Conservation (phyloP, 2,113 vertebrate genomes). For the Xiphorhynchus elegans region DNA sequence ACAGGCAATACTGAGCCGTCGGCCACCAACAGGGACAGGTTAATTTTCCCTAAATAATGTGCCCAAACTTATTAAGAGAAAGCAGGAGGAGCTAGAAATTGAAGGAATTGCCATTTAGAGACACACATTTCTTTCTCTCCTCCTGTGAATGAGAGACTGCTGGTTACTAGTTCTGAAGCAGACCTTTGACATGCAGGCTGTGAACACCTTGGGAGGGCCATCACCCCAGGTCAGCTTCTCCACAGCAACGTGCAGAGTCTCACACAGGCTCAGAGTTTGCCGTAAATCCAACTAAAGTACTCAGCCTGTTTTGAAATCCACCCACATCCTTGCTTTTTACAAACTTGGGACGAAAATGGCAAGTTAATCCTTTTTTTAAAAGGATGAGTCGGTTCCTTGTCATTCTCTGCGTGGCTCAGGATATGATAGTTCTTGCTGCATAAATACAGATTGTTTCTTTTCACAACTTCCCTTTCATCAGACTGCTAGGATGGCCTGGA, state of each 20-base stretch:
- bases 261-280: not conserved
- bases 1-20: not conserved
- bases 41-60: not conserved
- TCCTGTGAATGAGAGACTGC: not conserved
- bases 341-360: slow-evolving; percentile 19
- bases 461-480: slow-evolving; percentile 55
- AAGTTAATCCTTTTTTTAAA: slow-evolving; percentile 53
- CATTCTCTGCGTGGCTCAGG: not conserved
- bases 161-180: not conserved
- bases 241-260: not conserved
- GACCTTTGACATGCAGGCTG: not conserved
- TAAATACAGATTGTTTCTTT: slow-evolving; percentile 56
- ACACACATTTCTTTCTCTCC: not conserved
- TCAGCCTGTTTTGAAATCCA: slow-evolving; percentile 38
- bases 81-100: not conserved
- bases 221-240: not conserved
- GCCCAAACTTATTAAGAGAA: not conserved
- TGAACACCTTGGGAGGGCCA: not conserved
- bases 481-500: slow-evolving; percentile 43
- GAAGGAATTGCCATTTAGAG: accelerated
- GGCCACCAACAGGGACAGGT: not conserved
- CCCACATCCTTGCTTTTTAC: slow-evolving; percentile 37
- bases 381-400: slow-evolving; percentile 49
- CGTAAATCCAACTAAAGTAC: not conserved
- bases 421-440: slow-evolving; percentile 48